A percentile compares a stretch with the other conserved stretches of the same genome.
Evolutionary conservation across 2,888 invertebrate species (phyloP).

Genomic region (Cheilosia urbana): DNA sequence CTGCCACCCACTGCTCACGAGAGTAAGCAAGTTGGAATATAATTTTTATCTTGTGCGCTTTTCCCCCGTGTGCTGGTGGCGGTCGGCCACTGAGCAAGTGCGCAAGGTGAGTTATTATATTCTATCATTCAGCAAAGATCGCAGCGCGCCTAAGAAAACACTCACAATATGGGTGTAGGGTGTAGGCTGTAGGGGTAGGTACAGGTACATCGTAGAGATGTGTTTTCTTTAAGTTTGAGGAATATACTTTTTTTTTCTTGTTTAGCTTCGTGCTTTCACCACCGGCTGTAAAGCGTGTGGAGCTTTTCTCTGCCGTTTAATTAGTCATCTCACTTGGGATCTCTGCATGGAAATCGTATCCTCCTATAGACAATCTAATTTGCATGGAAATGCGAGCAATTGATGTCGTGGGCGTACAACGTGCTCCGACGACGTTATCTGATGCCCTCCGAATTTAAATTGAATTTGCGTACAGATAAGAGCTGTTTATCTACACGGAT

Average conservation of each 20-base stretch:
- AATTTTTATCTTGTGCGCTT: constrained; percentile 22
- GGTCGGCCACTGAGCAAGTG: constrained; percentile 40
- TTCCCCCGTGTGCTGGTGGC: constrained; percentile 15
- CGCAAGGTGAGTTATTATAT: constrained; percentile 61
- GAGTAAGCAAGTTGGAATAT: constrained; percentile 37
- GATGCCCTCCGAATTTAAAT: constrained; percentile 65
- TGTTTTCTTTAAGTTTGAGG: not conserved
- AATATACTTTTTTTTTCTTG: too few species aligned
- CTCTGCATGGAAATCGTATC: not conserved
- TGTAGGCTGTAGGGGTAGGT: not conserved
- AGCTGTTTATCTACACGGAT: constrained; percentile 42
- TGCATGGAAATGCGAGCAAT: constrained; percentile 70
- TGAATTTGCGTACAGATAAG: constrained; percentile 67
- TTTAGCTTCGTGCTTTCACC: not conserved
- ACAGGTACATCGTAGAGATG: not conserved
- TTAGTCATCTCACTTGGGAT: constrained; percentile 38
- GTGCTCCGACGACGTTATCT: constrained; percentile 46
- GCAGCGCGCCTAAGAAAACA: constrained; percentile 13
- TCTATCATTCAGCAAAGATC: constrained; percentile 33
- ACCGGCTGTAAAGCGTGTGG: constrained; percentile 24
- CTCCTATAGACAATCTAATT: constrained; percentile 19
- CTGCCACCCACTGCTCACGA: constrained; percentile 59
- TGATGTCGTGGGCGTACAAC: constrained; percentile 66
- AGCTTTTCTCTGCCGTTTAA: constrained; percentile 17
- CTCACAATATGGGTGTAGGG: not conserved